phyloP scores from a whole-genome alignment of 2,888 invertebrate genomes.

The Andrena camellia region DNA sequence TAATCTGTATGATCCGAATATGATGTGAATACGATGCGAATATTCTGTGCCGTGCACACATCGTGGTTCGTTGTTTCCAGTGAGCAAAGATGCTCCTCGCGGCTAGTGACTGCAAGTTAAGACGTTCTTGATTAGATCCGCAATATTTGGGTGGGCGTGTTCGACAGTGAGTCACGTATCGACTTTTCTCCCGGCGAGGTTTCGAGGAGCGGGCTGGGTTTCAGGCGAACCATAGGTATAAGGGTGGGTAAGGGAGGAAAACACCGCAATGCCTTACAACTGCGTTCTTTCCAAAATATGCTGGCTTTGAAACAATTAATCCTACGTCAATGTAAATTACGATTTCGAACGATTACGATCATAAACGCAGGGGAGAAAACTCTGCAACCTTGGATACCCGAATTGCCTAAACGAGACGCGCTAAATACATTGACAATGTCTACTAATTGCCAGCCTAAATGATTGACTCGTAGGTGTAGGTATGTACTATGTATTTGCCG shows the following conservation, averaged over 20 bases:
- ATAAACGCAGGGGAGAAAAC: no score
- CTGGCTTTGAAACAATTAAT: background rate
- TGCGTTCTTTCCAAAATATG: background rate
- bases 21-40: background rate
- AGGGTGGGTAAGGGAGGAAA: slow-evolving; percentile 54
- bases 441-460: no score
- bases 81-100: background rate
- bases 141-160: slow-evolving; percentile 62
- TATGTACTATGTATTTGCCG: background rate
- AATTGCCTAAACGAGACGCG: no score
- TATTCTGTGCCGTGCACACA: background rate
- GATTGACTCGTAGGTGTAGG: no score
- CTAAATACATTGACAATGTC: no score
- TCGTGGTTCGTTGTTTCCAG: background rate
- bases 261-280: slow-evolving; percentile 23
- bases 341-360: background rate
- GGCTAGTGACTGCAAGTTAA: background rate
- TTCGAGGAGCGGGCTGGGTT: slow-evolving; percentile 34
- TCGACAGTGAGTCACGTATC: slow-evolving; percentile 78
- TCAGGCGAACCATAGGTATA: slow-evolving; percentile 49
- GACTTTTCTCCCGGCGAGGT: slow-evolving; percentile 74
- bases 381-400: no score
- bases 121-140: slow-evolving; percentile 41
- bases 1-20: no score
- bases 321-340: background rate